A percentile compares a stretch with the other conserved stretches of the same genome.
These are phyloP conservation scores for Lepidonotus clava DNA, from an alignment of 2,888 invertebrate genomes.

Conservation along the genomic window DNA sequence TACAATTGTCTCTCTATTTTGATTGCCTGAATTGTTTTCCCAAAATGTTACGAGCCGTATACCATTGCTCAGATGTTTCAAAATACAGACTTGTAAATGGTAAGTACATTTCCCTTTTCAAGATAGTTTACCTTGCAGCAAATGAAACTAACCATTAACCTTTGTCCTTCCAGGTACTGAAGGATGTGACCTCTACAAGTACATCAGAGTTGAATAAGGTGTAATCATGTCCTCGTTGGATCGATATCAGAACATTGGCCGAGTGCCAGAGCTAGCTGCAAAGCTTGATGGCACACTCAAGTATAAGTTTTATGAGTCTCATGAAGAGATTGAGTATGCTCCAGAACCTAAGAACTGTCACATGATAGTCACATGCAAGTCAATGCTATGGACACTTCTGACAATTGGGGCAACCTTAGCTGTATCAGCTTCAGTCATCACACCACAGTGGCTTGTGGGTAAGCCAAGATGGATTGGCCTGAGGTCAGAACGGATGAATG, in stretches of 20 bases:
- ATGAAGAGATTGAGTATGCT: constrained; percentile 49
- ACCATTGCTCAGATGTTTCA: too few relatives aligned
- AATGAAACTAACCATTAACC: too few relatives aligned
- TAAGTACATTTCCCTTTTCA: too few relatives aligned
- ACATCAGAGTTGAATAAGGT: too few relatives aligned
- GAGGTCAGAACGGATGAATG: constrained; percentile 58
- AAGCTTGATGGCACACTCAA: constrained; percentile 29
- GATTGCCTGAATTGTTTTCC: too few relatives aligned
- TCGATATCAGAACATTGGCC: not conserved
- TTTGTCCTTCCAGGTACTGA: too few relatives aligned
- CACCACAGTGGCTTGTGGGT: constrained; percentile 90
- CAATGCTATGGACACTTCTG: constrained; percentile 89
- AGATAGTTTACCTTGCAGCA: too few relatives aligned
- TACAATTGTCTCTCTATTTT: too few relatives aligned
- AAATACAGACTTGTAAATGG: too few relatives aligned
- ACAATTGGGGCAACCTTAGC: constrained; percentile 89
- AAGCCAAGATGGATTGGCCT: constrained; percentile 66
- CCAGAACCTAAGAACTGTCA: constrained; percentile 47
- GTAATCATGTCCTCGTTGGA: not conserved
- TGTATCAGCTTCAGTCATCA: constrained; percentile 89
- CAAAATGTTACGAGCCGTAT: too few relatives aligned
- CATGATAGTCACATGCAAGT: constrained; percentile 81
- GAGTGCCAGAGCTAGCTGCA: not conserved
- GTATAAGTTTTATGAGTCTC: constrained; percentile 58
- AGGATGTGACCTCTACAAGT: too few relatives aligned